Base-by-base conservation (phyloP, 2,113 vertebrate species). In the Bos indicus region DNA sequence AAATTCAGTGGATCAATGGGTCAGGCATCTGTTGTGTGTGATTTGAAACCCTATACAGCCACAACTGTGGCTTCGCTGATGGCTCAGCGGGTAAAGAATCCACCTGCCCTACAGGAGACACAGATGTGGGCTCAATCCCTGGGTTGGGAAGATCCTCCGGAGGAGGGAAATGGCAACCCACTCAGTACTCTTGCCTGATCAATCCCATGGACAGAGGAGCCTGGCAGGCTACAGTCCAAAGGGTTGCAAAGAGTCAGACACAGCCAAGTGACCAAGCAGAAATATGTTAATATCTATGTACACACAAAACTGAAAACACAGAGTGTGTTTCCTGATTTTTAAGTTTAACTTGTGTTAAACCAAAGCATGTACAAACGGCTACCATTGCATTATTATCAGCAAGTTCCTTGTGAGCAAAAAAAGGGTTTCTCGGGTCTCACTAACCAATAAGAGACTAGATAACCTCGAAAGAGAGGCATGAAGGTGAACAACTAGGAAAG, bases 101-200 rank as follows among this genome's bases (percentile, higher is more conserved):
- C 71, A 7, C 21, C 71, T 14, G 40, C 36, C 7, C 21, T 26
- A 1, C 21, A 4, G 71, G 36, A 43, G 36, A 14, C 71, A 7
- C 3, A 2, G 71, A 3, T 2, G 6, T 14, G 71, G 36, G 71
- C 12, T 14, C 23, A 7, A 0, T 14, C 40, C 71, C 36, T 3
- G 71, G 21, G 71, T 4, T 0, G 10, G n/a, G n/a, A 71, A 71
- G 67, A 40, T 6, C 67, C n/a, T 23, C n/a, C 40, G 67, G n/a
- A 23, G 67, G 19, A 71, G n/a, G 67, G 6, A 40, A 23, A 23
- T 23, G 67, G n/a, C n/a, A 40, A 5, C 16, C 62, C 33, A 2
- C 62, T 17, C 62, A 67, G 33, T 5, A 1, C 5, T 64, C 33
- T 19, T 19, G 33, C n/a, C n/a, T 71, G 67, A 23, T 12, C n/a